phyloP scores from a whole-genome alignment of 2,797 vertebrate genomes.

The Paedocypris micromegethes region DNA sequence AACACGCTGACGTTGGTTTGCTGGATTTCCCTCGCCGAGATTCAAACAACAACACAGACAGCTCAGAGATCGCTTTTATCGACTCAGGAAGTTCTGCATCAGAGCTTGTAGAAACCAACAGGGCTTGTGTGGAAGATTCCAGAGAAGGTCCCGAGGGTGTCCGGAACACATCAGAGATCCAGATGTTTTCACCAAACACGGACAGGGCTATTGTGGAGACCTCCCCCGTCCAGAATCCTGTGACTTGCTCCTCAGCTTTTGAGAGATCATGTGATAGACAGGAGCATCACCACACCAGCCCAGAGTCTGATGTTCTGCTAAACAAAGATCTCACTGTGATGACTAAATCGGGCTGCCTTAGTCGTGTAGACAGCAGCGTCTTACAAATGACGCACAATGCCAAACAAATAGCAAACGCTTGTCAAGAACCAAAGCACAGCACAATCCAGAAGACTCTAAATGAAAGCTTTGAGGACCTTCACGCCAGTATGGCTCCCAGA shows the following conservation, averaged over 20 bases:
- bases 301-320: slow-evolving; percentile 1
- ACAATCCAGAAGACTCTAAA: not conserved
- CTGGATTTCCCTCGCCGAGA: slow-evolving; percentile 56
- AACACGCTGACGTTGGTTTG: slow-evolving; percentile 56
- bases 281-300: slow-evolving; percentile 17
- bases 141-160: slow-evolving; percentile 6
- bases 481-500: slow-evolving; percentile 64
- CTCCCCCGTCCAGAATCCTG: no score
- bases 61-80: slow-evolving; percentile 65
- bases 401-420: no score
- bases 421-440: not conserved
- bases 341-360: not conserved
- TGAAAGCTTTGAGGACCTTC: slow-evolving; percentile 64
- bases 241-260: slow-evolving; percentile 44
- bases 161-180: slow-evolving; percentile 24
- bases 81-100: slow-evolving; percentile 68
- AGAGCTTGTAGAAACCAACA: slow-evolving; percentile 47
- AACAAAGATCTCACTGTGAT: slow-evolving; percentile 36
- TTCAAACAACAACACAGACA: slow-evolving; percentile 64
- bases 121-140: slow-evolving; percentile 24
- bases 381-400: slow-evolving; percentile 4
- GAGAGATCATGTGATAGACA: slow-evolving; percentile 47
- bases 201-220: no score
- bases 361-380: not conserved
- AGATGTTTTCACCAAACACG: slow-evolving; percentile 21